Evolutionary conservation across 2,797 vertebrate genomes (phyloP), one percentile per base, ranked within the genome.

Genomic region (Rallus crepitans): DNA sequence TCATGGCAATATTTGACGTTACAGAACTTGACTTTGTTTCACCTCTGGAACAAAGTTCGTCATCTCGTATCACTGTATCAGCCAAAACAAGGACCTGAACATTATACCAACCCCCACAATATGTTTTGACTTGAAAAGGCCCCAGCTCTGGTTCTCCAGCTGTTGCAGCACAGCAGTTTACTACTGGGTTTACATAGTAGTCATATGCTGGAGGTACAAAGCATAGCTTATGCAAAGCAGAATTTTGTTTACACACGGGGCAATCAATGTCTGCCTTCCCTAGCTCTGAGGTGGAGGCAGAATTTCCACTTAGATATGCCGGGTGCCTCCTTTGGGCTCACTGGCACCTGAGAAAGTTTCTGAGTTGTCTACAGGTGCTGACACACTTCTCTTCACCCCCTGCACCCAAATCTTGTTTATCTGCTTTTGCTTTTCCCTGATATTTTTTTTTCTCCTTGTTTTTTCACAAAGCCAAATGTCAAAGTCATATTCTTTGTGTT

Each of bases 1-100:
- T 93, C 82, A 50, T 56, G 68, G 64, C 31, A 89, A 68, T 48
- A 42, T 75, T 35, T 71, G 68, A 82, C 33, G 71, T 64, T 91
- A 65, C 30, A 64, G 75, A 85, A 75, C 57, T 59, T 85, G 92
- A 84, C 79, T 94, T 92, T 85, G 50, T 89, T 94, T 94, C 81
- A 82, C 78, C 82, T 95, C 96, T 71, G 80, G 66, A 89, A 73
- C 53, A 80, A 84, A 84, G 31, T 56, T 85, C 82, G n/a, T 89
- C 73, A 37, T 53, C 66, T 64, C 3, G 0, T 30, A 76, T 75
- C 59, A 30, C 57, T 47, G 47, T 59, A 59, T 60, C 39, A 82
- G 48, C 23, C 77, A 71, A 28, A 81, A 20, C 15, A 68, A 76
- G 33, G 63, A 57, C 30, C 20, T 47, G 52, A 69, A 75, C 16